A percentile compares a stretch with the other conserved stretches of the same genome.
Evolutionary conservation across 2,113 vertebrate genomes (phyloP).

Genomic region (Ciconia stormi): DNA sequence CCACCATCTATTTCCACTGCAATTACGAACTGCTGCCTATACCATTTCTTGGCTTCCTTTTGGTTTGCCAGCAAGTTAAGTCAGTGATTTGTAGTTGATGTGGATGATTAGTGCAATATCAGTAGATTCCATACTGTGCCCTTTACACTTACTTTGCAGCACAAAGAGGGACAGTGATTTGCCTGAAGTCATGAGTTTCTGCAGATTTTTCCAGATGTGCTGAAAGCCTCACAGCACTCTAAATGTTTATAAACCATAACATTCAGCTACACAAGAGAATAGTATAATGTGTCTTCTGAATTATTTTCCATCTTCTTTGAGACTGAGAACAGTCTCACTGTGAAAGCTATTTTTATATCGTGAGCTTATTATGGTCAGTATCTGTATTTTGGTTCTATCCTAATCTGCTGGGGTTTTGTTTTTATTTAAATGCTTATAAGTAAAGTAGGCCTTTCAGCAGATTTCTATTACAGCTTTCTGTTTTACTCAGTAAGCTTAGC

Average conservation of each 20-base stretch:
- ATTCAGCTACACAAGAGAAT: background rate
- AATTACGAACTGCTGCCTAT: background rate
- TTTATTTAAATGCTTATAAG: conserved; percentile 18
- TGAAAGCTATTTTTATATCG: background rate
- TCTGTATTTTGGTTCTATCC: background rate
- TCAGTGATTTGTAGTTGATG: background rate
- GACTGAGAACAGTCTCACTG: background rate
- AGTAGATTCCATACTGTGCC: background rate
- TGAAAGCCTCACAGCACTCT: background rate
- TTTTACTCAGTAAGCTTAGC: background rate
- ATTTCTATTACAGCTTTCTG: background rate
- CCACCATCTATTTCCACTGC: background rate
- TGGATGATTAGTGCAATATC: background rate
- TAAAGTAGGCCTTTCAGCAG: conserved; percentile 5
- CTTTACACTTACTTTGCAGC: background rate
- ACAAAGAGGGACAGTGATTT: background rate
- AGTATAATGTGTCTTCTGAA: background rate
- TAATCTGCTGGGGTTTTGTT: background rate
- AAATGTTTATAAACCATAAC: background rate
- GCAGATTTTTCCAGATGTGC: background rate
- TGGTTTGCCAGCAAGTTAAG: background rate
- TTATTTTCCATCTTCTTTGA: background rate
- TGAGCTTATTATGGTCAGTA: background rate
- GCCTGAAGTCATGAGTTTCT: background rate
- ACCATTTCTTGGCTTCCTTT: background rate